These are phyloP conservation scores for Drosophila niveifrons DNA, from an alignment of 2,888 invertebrate species.

Conservation along the genomic window DNA sequence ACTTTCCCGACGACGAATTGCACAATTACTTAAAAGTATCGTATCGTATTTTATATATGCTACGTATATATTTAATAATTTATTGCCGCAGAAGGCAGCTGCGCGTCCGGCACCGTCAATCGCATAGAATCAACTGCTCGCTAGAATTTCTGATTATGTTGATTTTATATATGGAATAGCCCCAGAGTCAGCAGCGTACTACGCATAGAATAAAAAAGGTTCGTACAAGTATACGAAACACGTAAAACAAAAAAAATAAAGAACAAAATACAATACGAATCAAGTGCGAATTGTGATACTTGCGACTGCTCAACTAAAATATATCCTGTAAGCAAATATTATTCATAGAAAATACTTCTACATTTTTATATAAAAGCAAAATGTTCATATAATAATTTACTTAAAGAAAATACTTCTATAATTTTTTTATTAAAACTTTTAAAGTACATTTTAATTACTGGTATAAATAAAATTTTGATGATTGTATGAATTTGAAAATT, in stretches of 20 bases:
- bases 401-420: too few species aligned
- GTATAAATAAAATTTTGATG: too few species aligned
- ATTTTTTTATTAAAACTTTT: too few species aligned
- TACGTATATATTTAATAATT: slow-evolving; percentile 4
- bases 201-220: slow-evolving; percentile 73
- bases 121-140: slow-evolving; percentile 80
- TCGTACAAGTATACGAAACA: slow-evolving; percentile 60
- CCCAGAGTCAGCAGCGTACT: slow-evolving; percentile 41
- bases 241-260: slow-evolving; percentile 49
- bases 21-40: slow-evolving; percentile 64
- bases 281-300: slow-evolving; percentile 38
- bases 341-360: too few species aligned
- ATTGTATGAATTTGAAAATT: too few species aligned
- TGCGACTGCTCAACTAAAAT: background rate
- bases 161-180: slow-evolving; percentile 82
- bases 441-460: too few species aligned
- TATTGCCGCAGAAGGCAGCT: slow-evolving; percentile 40
- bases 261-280: slow-evolving; percentile 68
- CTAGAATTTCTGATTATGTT: slow-evolving; percentile 81
- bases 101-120: slow-evolving; percentile 60
- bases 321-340: slow-evolving; percentile 17
- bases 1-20: slow-evolving; percentile 49
- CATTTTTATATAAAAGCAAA: too few species aligned
- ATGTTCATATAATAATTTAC: too few species aligned
- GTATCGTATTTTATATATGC: slow-evolving; percentile 7